Conservation (phyloP, 2,797 vertebrate species). For the Pseudochirops cupreus region DNA sequence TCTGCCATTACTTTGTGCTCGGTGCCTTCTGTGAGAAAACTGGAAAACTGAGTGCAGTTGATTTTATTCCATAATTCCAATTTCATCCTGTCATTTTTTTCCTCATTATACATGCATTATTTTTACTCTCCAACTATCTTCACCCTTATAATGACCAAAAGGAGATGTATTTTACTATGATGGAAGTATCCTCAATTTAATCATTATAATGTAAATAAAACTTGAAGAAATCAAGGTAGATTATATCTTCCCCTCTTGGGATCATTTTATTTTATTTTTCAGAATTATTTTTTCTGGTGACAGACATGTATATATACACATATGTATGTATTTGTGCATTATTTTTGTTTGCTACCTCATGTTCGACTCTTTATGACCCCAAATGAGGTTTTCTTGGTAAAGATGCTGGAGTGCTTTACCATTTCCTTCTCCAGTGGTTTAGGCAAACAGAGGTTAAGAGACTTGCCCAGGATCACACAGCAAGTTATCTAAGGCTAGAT, state of each 20-base stretch:
- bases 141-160: neutral
- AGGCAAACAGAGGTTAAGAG: neutral
- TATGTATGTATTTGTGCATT: neutral
- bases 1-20: neutral
- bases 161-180: neutral
- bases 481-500: neutral
- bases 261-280: conserved; percentile 49
- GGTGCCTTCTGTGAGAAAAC: neutral
- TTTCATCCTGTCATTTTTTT: neutral
- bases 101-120: neutral
- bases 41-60: neutral
- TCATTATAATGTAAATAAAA: neutral
- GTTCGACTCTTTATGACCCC: neutral
- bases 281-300: conserved; percentile 4
- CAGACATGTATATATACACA: neutral
- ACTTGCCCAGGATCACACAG: neutral
- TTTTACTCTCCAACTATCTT: neutral
- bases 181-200: neutral
- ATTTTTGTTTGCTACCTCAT: neutral
- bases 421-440: neutral
- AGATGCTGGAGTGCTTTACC: neutral
- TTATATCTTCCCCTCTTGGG: conserved; percentile 53
- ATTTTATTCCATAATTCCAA: neutral
- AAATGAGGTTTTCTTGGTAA: neutral
- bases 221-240: conserved; percentile 21